phyloP scores from a whole-genome alignment of 2,113 vertebrate species.

The Cathartes aura region DNA sequence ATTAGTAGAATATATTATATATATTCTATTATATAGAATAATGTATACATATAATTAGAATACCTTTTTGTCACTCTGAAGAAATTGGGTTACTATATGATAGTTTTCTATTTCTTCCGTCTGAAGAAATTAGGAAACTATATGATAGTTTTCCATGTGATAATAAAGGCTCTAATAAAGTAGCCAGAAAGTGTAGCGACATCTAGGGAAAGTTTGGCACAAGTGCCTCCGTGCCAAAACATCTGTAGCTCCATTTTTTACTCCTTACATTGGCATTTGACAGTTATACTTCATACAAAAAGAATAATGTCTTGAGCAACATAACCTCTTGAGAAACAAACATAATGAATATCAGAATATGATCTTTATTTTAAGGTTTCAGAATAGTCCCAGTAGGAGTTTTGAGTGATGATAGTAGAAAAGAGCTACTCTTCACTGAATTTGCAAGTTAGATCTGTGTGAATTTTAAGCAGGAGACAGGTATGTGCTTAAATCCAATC shows the following conservation, averaged over 20 bases:
- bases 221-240: neutral
- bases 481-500: neutral
- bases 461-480: neutral
- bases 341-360: neutral
- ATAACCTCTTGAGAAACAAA: neutral
- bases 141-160: neutral
- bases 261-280: neutral
- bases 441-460: neutral
- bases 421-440: neutral
- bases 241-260: neutral
- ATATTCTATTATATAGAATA: neutral
- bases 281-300: neutral
- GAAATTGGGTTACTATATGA: neutral
- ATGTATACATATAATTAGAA: neutral
- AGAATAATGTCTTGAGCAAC: neutral
- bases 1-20: neutral
- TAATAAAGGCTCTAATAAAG: neutral
- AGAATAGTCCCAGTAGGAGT: neutral
- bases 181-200: neutral
- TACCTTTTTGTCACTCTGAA: neutral
- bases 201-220: neutral
- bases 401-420: neutral
- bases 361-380: neutral
- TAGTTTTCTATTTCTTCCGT: neutral
- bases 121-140: neutral